phyloP scores from a whole-genome alignment of 2,797 vertebrate species.

The Pseudochirops corinnae region DNA sequence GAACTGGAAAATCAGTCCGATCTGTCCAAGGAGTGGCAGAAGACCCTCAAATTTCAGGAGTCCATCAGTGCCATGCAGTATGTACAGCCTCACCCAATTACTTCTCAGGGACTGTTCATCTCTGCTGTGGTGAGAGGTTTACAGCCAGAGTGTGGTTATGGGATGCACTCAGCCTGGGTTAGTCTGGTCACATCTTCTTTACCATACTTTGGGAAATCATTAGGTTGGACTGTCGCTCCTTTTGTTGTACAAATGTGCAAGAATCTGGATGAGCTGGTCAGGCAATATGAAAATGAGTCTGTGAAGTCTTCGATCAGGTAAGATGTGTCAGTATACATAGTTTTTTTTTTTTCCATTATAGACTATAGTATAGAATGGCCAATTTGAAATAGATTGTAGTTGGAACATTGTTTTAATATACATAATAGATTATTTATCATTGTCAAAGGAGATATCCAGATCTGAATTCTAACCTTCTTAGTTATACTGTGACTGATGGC shows the following conservation, averaged over 20 bases:
- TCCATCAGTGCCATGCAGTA: constrained; percentile 94
- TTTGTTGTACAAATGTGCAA: constrained; percentile 95
- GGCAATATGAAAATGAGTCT: constrained; percentile 92
- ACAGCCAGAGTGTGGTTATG: constrained; percentile 93
- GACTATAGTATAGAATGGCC: not conserved
- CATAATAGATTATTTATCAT: not conserved
- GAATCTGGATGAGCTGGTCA: constrained; percentile 96
- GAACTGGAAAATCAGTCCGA: constrained; percentile 87
- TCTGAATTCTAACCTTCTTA: not conserved
- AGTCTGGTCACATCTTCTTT: constrained; percentile 91
- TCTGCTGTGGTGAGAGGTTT: constrained; percentile 93
- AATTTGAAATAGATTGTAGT: fast-evolving
- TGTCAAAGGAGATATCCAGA: not conserved
- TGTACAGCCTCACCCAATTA: constrained; percentile 93
- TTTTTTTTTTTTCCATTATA: not conserved
- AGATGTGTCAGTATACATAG: not conserved
- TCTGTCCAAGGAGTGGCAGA: constrained; percentile 95
- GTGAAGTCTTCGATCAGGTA: constrained; percentile 90
- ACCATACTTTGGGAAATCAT: constrained; percentile 94
- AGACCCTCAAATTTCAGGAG: constrained; percentile 93
- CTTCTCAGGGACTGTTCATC: constrained; percentile 96
- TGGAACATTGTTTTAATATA: not conserved
- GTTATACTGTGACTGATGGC: not conserved
- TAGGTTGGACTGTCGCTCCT: constrained; percentile 94
- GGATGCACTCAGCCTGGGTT: constrained; percentile 98